Conservation (phyloP, 2,113 vertebrate species). For the Hiodon tergisus region DNA sequence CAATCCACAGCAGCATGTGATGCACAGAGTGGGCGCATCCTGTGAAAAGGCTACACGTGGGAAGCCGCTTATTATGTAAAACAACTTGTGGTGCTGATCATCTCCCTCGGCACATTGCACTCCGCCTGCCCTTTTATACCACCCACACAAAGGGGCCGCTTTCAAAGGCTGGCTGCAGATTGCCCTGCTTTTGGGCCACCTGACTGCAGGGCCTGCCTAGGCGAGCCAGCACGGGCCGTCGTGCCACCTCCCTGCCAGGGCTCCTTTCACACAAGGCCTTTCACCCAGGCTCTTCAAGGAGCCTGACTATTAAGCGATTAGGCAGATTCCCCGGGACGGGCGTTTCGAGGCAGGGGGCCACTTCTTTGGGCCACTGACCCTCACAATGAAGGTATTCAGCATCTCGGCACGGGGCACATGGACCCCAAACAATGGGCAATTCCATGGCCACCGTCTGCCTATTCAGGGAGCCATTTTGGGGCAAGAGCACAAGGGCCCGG, state of each 20-base stretch:
- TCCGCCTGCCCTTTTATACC: not conserved
- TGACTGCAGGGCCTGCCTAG: constrained; percentile 12
- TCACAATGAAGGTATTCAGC: constrained; percentile 59
- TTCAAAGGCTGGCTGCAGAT: not conserved
- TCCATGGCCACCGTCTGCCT: constrained; percentile 30
- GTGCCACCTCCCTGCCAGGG: not conserved
- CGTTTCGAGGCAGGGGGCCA: not conserved
- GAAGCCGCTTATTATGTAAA: too few relatives aligned
- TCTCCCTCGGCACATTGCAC: not conserved
- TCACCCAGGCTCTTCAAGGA: constrained; percentile 40
- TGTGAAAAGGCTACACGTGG: not conserved
- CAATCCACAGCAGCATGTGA: too few relatives aligned
- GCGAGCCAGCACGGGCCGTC: constrained; percentile 26
- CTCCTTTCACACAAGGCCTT: not conserved
- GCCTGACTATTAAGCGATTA: constrained; percentile 53
- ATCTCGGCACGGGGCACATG: constrained; percentile 19
- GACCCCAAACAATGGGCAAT: constrained; percentile 40
- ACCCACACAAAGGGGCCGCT: not conserved
- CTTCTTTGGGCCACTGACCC: constrained; percentile 33
- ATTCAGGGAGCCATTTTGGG: constrained; percentile 37
- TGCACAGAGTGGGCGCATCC: not conserved
- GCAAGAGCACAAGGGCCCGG: constrained; percentile 27
- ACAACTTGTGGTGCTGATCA: not conserved
- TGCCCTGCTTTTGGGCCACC: constrained; percentile 18
- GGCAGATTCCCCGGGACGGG: constrained; percentile 51